Base-by-base conservation (phyloP, 1,140 invertebrate genomes). In the Eriocheir sinensis region DNA sequence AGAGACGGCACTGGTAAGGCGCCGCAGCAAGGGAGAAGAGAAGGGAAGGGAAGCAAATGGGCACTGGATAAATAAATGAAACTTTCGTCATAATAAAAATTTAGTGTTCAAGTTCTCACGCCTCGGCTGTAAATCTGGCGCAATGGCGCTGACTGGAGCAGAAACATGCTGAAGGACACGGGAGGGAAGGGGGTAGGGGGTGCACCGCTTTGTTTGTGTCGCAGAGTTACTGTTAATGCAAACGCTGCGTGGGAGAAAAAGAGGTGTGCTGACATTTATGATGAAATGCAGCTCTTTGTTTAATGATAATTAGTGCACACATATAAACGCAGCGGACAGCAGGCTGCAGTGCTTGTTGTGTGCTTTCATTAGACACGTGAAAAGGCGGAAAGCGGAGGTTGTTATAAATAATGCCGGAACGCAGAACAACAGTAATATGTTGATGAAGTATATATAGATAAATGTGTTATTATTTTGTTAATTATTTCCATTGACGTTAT, bases 81-180 rank as follows among this genome's bases (percentile, higher is more conserved):
- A 72, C 60, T 72, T 72, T 72, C 60, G 60, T 72, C 60, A 72
- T 72, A n/a, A 72, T 72, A 72, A 72, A n/a, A 72, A 72, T 72
- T n/a, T 72, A 72, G 60, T n/a, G 60, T n/a, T 72, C 60, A 72
- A 72, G 60, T 72, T 72, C 27, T 72, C 60, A 72, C 60, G 27
- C 21, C 60, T n/a, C 12, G 60, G 60, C 21, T 21, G 60, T n/a
- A n/a, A 72, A 72, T 72, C 60, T 72, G 60, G 27, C 21, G 17
- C 21, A 72, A 72, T n/a, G 60, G 60, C 27, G 60, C 60, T 72
- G 60, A 72, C 60, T n/a, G 60, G 60, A n/a, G 60, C 21, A n/a
- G 60, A n/a, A 72, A 72, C 27, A 72, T 72, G 60, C 3, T 6
- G 21, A 15, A 48, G 44, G 44, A 48, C 4, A 48, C 4, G 44